Percentiles rank a stretch among this genome's conserved stretches.
Evolutionary conservation across 2,888 invertebrate genomes (phyloP).

Genomic region (Loripinus fragilis): DNA sequence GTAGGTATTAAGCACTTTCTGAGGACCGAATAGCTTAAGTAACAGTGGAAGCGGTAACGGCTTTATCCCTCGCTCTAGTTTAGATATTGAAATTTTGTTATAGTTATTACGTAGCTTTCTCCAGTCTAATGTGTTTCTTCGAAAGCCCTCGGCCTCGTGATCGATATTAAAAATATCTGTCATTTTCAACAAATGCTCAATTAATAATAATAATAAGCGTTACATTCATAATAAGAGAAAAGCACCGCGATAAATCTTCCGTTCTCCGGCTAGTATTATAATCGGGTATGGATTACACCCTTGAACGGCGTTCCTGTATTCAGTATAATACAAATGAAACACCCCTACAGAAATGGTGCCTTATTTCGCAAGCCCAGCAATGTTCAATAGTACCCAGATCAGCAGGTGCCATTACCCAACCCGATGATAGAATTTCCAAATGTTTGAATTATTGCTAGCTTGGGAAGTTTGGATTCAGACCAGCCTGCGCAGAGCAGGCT

Average conservation of each 20-base stretch:
- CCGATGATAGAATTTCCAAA: not conserved
- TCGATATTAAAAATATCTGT: slow-evolving; percentile 59
- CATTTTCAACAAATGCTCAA: slow-evolving; percentile 41
- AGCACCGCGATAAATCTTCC: slow-evolving; percentile 13
- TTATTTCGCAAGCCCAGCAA: too few relatives aligned
- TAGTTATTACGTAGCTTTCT: slow-evolving; percentile 57
- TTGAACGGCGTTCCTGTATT: not conserved
- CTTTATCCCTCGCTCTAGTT: slow-evolving; percentile 58
- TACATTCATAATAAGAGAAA: slow-evolving; percentile 15
- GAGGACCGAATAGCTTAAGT: slow-evolving; percentile 55
- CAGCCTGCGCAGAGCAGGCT: too few relatives aligned
- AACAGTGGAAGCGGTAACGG: slow-evolving; percentile 56
- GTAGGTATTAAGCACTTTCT: slow-evolving; percentile 55
- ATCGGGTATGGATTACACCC: slow-evolving; percentile 15
- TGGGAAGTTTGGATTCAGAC: too few relatives aligned
- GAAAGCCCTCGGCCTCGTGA: slow-evolving; percentile 49
- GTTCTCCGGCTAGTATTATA: slow-evolving; percentile 9
- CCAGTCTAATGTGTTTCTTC: slow-evolving; percentile 59
- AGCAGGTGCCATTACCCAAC: not conserved
- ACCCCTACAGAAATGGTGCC: too few relatives aligned
- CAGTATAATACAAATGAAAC: too few relatives aligned
- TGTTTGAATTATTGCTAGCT: too few relatives aligned
- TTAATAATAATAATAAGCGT: slow-evolving; percentile 18
- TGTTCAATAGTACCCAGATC: too few relatives aligned
- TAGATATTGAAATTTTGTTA: slow-evolving; percentile 50